A percentile compares a stretch with the other conserved stretches of the same genome.
Conservation (phyloP, 1,140 invertebrate species). For the Maconellicoccus hirsutus region DNA sequence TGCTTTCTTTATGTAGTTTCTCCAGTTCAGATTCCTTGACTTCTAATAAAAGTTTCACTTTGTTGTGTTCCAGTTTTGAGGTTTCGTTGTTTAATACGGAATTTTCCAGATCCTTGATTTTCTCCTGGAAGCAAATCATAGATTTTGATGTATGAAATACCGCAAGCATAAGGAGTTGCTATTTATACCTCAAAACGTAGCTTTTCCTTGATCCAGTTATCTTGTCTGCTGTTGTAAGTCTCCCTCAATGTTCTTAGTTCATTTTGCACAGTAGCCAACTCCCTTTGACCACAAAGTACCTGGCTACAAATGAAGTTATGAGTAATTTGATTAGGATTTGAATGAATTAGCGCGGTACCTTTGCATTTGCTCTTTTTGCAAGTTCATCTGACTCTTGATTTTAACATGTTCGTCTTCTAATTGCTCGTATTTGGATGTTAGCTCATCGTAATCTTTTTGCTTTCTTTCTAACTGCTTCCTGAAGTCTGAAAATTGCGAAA, state of each 20-base stretch:
- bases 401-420: constrained; percentile 71
- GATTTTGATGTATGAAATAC: neutral
- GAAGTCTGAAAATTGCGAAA: constrained; percentile 40
- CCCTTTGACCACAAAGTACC: constrained; percentile 39
- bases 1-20: constrained; percentile 55
- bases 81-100: constrained; percentile 34
- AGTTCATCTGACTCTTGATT: constrained; percentile 60
- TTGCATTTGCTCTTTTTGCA: constrained; percentile 59
- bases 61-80: constrained; percentile 49
- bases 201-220: constrained; percentile 64
- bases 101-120: constrained; percentile 52
- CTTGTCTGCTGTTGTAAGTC: constrained; percentile 51
- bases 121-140: constrained; percentile 41
- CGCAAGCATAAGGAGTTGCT: neutral
- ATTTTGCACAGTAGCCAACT: constrained; percentile 45
- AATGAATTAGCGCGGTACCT: too few species aligned
- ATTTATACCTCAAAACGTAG: constrained; percentile 47
- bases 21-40: constrained; percentile 64
- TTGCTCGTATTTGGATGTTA: constrained; percentile 66
- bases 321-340: too few species aligned
- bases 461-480: constrained; percentile 51
- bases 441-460: constrained; percentile 61
- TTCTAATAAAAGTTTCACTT: constrained; percentile 53
- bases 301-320: constrained; percentile 33
- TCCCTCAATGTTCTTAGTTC: constrained; percentile 56